Conservation (phyloP, 1,140 invertebrate species). For the Brachionus koreanus region DNA sequence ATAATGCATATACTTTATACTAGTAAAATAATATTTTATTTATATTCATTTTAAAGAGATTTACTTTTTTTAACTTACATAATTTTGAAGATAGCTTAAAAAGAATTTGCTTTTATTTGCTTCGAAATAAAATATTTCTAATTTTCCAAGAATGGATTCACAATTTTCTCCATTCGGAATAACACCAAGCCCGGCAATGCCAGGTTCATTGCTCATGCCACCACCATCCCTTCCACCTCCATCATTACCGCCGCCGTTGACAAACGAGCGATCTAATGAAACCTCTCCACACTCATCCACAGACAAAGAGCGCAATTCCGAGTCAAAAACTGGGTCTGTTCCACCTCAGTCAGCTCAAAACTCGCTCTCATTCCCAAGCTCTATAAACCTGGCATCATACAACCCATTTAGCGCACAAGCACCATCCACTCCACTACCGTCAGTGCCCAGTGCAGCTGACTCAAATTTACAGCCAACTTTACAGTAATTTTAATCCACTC, state of each 20-base stretch:
- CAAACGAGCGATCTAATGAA: conserved; percentile 26
- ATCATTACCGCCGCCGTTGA: conserved; percentile 32
- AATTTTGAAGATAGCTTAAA: not conserved
- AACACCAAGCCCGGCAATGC: conserved; percentile 14
- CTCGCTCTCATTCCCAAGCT: conserved; percentile 5
- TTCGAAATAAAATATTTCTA: not conserved
- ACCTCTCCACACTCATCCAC: not conserved
- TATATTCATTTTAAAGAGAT: conserved; percentile 8
- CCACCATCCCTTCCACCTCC: conserved; percentile 24
- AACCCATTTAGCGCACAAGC: conserved; percentile 22
- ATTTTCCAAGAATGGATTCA: conserved; percentile 24
- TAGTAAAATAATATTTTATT: not conserved
- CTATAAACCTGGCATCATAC: not conserved
- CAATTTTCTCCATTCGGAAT: conserved; percentile 40
- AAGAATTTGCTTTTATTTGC: not conserved
- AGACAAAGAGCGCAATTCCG: not conserved
- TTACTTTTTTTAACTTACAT: not conserved
- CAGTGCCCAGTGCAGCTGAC: not conserved
- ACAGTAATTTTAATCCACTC: conserved; percentile 11
- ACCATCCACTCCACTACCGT: not conserved
- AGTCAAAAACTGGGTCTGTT: not conserved
- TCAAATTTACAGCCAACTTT: conserved; percentile 28
- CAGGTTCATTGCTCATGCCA: conserved; percentile 1
- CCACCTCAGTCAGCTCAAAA: not conserved
- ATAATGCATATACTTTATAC: not conserved